Conservation (phyloP, 2,797 vertebrate genomes). For the Lepus oiostolus region DNA sequence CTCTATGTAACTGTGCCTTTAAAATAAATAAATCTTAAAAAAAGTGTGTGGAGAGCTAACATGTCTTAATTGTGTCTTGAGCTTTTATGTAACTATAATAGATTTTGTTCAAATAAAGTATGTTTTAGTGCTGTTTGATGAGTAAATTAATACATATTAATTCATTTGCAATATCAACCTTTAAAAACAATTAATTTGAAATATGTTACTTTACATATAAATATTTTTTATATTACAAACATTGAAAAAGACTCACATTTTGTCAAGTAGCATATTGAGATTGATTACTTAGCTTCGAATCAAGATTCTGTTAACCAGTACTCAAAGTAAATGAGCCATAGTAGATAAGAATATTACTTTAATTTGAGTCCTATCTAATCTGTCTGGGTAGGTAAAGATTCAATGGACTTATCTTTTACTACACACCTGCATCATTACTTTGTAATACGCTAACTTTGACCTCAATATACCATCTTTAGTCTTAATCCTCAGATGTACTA, state of each 20-base stretch:
- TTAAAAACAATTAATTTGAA: neutral
- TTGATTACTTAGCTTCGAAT: neutral
- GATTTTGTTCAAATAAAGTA: neutral
- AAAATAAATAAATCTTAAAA: too few species aligned
- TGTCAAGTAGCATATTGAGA: neutral
- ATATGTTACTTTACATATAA: conserved; percentile 18
- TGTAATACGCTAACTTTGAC: conserved; percentile 32
- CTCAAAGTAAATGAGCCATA: conserved; percentile 10
- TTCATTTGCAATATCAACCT: neutral
- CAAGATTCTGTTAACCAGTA: neutral
- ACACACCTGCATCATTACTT: conserved; percentile 24
- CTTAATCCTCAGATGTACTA: neutral
- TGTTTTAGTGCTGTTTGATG: neutral
- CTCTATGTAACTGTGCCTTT: too few species aligned
- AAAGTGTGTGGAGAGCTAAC: too few species aligned
- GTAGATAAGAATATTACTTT: conserved; percentile 19
- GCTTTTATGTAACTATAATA: neutral
- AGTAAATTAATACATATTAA: neutral
- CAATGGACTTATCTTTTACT: conserved; percentile 19
- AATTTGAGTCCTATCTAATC: conserved; percentile 23
- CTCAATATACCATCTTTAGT: conserved; percentile 4
- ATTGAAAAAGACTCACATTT: neutral
- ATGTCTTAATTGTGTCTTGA: neutral
- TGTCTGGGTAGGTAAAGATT: conserved; percentile 29
- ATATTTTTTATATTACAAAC: neutral